These are phyloP conservation scores for Chromoteleia sp. DNA, from an alignment of 2,888 invertebrate species.

Conservation along the genomic window DNA sequence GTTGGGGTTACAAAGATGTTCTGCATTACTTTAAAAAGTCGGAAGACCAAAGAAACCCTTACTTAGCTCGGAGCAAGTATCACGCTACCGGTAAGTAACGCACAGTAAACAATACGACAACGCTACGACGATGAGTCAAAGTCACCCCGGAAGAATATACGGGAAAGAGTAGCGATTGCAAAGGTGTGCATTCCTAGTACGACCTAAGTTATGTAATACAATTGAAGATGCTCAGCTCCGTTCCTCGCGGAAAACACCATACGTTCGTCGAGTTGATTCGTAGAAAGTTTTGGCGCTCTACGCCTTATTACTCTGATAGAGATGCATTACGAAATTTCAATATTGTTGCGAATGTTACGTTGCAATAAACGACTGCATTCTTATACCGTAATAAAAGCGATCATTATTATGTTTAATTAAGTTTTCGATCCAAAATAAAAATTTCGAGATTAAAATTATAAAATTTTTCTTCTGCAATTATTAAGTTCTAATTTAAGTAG, in stretches of 20 bases:
- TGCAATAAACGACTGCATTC: conserved; percentile 27
- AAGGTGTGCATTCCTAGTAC: conserved; percentile 37
- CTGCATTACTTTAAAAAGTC: conserved; percentile 94
- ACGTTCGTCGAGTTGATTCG: conserved; percentile 12
- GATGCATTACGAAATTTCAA: conserved; percentile 16
- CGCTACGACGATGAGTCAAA: conserved; percentile 11
- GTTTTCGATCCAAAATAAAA: neutral
- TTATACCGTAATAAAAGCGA: conserved; percentile 10
- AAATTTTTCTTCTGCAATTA: no score
- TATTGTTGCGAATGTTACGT: conserved; percentile 29
- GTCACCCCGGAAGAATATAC: conserved; percentile 45
- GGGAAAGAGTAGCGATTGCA: conserved; percentile 9
- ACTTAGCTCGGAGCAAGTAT: conserved; percentile 91
- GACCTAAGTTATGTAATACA: conserved; percentile 52
- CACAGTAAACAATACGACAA: conserved; percentile 5
- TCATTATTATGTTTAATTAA: neutral
- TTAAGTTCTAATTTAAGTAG: no score
- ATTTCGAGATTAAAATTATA: no score
- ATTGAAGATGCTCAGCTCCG: conserved; percentile 11
- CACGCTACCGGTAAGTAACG: conserved; percentile 88
- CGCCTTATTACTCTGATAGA: conserved; percentile 25
- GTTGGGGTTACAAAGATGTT: conserved; percentile 94
- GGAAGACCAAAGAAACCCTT: conserved; percentile 94
- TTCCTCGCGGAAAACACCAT: conserved; percentile 12
- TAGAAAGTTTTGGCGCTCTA: conserved; percentile 48